These are phyloP conservation scores for Acromyrmex echinatior DNA, from an alignment of 1,140 invertebrate species.

Conservation along the genomic window DNA sequence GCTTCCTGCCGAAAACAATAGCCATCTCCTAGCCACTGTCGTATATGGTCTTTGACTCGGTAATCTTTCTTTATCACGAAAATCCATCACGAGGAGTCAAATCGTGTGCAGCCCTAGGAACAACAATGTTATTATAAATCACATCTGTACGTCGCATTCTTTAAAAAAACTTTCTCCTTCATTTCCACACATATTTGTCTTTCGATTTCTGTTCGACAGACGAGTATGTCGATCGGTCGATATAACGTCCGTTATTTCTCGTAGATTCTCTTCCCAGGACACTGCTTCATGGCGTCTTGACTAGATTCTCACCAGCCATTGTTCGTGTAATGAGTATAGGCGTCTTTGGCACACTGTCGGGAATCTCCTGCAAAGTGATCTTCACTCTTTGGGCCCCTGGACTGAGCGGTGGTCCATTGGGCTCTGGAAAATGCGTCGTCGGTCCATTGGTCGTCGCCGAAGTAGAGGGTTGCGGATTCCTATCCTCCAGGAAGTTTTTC, in stretches of 20 bases:
- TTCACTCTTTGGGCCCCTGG: slow-evolving; percentile 85
- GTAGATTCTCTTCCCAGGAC: background rate
- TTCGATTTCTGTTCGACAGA: background rate
- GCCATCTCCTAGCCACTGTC: background rate
- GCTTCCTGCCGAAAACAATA: slow-evolving; percentile 45
- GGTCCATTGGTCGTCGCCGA: slow-evolving; percentile 58
- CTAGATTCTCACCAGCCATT: slow-evolving; percentile 84
- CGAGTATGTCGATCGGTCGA: slow-evolving; percentile 18
- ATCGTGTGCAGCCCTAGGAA: slow-evolving; percentile 56
- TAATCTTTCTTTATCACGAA: slow-evolving; percentile 34
- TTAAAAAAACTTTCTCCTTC: background rate
- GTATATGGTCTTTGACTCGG: slow-evolving; percentile 9
- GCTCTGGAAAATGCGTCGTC: slow-evolving; percentile 25
- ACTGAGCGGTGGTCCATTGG: slow-evolving; percentile 77
- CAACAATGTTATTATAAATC: slow-evolving; percentile 62
- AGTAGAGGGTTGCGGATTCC: slow-evolving; percentile 37
- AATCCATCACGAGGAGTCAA: slow-evolving; percentile 35
- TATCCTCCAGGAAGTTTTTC: slow-evolving; percentile 69
- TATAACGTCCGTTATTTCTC: slow-evolving; percentile 40
- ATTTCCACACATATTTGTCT: background rate
- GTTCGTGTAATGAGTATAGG: slow-evolving; percentile 85
- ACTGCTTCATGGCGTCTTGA: slow-evolving; percentile 81
- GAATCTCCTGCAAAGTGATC: slow-evolving; percentile 85
- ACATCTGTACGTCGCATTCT: slow-evolving; percentile 12
- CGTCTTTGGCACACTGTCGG: slow-evolving; percentile 85